Evolutionary conservation across 2,888 invertebrate genomes (phyloP), one percentile per base, ranked within the genome.

Genomic region (Lasius fuliginosus): DNA sequence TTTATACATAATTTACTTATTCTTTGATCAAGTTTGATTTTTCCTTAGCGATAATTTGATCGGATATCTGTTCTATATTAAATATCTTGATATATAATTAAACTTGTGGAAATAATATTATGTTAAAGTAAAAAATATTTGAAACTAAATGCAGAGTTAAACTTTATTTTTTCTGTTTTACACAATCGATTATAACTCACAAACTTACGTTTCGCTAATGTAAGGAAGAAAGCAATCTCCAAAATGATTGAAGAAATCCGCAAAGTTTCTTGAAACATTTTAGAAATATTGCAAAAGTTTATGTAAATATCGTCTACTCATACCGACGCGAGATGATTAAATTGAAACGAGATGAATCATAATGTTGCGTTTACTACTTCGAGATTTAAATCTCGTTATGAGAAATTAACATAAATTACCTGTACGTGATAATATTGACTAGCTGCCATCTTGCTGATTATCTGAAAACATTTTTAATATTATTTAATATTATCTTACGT

Each of bases 401-500:
- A 71, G 6, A 62, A 30, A 62, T 81, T 53, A 67, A 65, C 33
- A 65, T 46, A 27, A 71, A 85, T 91, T 90, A 94, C 94, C 92
- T 94, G 93, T 65, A 92, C 89, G 46, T 93, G 93, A 58, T 93
- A 93, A 85, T 94, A 94, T 65, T 94, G 90, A 60, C 85, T 89
- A 74, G 91, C 89, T 69, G 93, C 88, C 93, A 93, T 94, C 68
- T 62, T 88, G 71, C 40, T 40, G 64, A 40, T 82, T 67, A 81
- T 46, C 88, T 89, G 79, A n/a, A 88, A 90, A 65, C 27, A 86
- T 23, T n/a, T 58, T 53, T 77, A 9, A 84, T 42, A 76, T 62
- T n/a, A n/a, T 53, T 53, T 8, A 12, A 46, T 42, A n/a, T n/a
- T 27, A 46, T 60, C n/a, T 49, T 85, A 76, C 15, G 23, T 56